A percentile compares a stretch with the other conserved stretches of the same genome.
phyloP scores from a whole-genome alignment of 1,140 invertebrate genomes.

The Papilio polytes region DNA sequence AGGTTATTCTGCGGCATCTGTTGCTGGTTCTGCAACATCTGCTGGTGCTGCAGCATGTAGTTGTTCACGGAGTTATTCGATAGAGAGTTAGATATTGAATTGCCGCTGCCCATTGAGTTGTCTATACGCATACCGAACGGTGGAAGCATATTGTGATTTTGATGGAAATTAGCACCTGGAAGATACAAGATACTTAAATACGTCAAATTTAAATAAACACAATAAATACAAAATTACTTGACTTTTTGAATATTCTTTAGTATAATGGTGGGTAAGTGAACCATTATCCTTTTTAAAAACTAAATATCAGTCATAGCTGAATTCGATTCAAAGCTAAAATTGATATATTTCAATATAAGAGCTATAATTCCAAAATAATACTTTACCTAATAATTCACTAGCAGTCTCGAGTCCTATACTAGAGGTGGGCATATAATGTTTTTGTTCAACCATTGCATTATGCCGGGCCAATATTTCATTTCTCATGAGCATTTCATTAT shows the following conservation, averaged over 20 bases:
- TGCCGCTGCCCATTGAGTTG: slow-evolving; percentile 55
- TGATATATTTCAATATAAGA: no score
- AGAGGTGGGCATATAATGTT: slow-evolving; percentile 71
- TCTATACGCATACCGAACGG: slow-evolving; percentile 82
- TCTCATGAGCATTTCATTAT: slow-evolving; percentile 70
- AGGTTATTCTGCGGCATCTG: slow-evolving; percentile 62
- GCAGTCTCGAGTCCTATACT: slow-evolving; percentile 75
- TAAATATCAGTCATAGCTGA: no score
- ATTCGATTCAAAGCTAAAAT: no score
- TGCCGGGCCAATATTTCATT: slow-evolving; percentile 71
- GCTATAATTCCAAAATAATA: neutral
- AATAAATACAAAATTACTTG: no score
- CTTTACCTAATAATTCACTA: slow-evolving; percentile 81
- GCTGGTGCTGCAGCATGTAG: slow-evolving; percentile 66
- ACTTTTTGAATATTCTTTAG: no score
- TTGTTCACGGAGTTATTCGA: slow-evolving; percentile 46
- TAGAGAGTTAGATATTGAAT: slow-evolving; percentile 42
- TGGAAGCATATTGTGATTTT: slow-evolving; percentile 77
- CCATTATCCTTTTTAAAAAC: no score
- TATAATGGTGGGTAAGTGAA: no score
- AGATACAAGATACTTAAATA: no score
- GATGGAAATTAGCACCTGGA: slow-evolving; percentile 80
- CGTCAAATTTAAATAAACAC: no score
- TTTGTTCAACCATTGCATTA: slow-evolving; percentile 65
- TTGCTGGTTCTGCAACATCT: slow-evolving; percentile 58